Conservation (phyloP, 1,140 invertebrate genomes). For the Trypoxylus dichotomus region DNA sequence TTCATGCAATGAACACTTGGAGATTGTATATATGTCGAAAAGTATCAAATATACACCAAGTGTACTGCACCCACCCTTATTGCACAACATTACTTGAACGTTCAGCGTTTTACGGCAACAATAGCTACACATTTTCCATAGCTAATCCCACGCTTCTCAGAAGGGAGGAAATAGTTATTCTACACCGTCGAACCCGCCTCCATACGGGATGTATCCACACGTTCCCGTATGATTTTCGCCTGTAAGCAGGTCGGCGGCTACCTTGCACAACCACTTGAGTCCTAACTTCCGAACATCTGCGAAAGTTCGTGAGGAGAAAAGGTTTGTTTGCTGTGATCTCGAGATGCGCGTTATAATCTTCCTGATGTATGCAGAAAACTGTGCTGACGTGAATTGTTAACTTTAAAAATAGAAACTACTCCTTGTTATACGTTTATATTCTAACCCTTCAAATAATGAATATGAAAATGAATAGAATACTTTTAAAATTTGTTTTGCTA, state of each 20-base stretch:
- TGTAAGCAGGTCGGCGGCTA: neutral
- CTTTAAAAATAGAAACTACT: no score
- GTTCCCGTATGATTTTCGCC: neutral
- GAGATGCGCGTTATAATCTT: neutral
- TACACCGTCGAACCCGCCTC: neutral
- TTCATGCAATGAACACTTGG: neutral
- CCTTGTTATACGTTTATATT: no score
- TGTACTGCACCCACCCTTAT: neutral
- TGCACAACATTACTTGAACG: neutral
- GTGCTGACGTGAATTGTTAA: no score
- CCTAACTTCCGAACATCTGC: slow-evolving; percentile 20
- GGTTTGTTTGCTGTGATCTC: neutral
- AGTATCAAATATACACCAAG: neutral
- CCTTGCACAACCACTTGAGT: slow-evolving; percentile 18
- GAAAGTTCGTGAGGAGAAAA: neutral
- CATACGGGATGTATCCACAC: neutral
- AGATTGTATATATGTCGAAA: neutral
- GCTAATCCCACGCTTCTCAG: slow-evolving; percentile 11
- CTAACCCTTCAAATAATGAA: no score
- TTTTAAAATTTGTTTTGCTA: no score
- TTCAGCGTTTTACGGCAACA: neutral
- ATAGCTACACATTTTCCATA: neutral
- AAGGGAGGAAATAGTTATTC: slow-evolving; percentile 16
- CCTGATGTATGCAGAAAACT: neutral
- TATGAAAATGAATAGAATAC: no score